Conservation (phyloP, 1,140 invertebrate genomes). For the Globodera rostochiensis region DNA sequence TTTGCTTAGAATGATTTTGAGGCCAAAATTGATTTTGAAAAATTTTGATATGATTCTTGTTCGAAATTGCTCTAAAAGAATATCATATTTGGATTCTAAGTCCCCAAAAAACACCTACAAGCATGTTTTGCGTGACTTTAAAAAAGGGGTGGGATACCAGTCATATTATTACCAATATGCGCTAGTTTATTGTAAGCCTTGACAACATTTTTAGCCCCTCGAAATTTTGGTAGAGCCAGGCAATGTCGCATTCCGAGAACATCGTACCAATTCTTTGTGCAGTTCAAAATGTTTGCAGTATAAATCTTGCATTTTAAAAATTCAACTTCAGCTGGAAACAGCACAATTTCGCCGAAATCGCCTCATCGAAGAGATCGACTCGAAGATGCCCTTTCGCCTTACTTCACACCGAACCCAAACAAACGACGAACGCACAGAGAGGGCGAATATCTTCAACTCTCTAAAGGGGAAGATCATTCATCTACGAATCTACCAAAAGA, state of each 20-base stretch:
- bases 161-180: too few relatives aligned
- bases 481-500: neutral
- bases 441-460: constrained; percentile 41
- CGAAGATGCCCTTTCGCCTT: constrained; percentile 43
- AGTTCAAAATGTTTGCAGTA: constrained; percentile 7
- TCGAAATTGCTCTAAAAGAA: too few relatives aligned
- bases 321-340: neutral
- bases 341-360: constrained; percentile 37
- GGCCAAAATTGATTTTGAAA: too few relatives aligned
- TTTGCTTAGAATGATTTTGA: too few relatives aligned
- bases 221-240: constrained; percentile 1
- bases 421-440: constrained; percentile 41
- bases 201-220: constrained; percentile 10
- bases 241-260: constrained; percentile 1
- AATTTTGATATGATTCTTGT: too few relatives aligned
- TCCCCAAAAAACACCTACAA: too few relatives aligned
- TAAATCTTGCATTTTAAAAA: constrained; percentile 1
- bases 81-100: too few relatives aligned
- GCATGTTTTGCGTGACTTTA: too few relatives aligned
- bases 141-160: too few relatives aligned
- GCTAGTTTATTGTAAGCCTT: neutral
- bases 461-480: constrained; percentile 24
- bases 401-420: constrained; percentile 45
- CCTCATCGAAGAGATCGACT: constrained; percentile 40
- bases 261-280: neutral